Conservation (phyloP, 1,140 invertebrate genomes). For the Drosophila tsacasi region DNA sequence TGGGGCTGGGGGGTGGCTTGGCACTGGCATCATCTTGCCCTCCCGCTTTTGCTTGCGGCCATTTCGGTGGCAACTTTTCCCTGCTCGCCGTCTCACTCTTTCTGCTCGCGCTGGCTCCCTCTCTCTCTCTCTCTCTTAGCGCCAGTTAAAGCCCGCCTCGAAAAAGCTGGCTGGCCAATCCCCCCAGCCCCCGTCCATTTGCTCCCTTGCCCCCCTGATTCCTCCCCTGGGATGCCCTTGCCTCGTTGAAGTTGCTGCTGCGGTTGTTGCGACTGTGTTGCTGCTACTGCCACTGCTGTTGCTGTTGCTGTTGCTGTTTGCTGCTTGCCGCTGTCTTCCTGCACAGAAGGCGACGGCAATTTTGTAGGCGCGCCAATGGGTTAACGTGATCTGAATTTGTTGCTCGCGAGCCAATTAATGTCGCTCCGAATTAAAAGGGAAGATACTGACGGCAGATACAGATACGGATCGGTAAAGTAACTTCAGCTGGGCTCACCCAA, state of each 20-base stretch:
- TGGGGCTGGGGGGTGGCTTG: slow-evolving; percentile 1
- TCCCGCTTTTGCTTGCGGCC: slow-evolving; percentile 63
- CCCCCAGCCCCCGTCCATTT: slow-evolving; percentile 3
- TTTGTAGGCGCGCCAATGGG: slow-evolving; percentile 70
- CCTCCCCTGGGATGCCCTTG: slow-evolving; percentile 8
- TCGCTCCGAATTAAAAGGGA: slow-evolving; percentile 43
- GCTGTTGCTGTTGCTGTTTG: slow-evolving; percentile 14
- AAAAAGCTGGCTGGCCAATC: slow-evolving; percentile 51
- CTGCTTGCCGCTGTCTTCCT: slow-evolving; percentile 26
- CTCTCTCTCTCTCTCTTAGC: slow-evolving; percentile 42
- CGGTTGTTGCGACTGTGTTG: slow-evolving; percentile 56
- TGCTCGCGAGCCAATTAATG: slow-evolving; percentile 76
- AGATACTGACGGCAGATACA: slow-evolving; percentile 35
- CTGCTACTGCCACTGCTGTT: slow-evolving; percentile 10
- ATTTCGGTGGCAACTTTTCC: slow-evolving; percentile 50
- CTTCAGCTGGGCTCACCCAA: slow-evolving; percentile 30
- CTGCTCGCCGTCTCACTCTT: slow-evolving; percentile 25
- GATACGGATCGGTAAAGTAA: slow-evolving; percentile 40
- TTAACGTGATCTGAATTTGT: slow-evolving; percentile 84
- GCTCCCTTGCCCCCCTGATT: neutral
- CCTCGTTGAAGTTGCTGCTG: slow-evolving; percentile 41
- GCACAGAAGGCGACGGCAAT: slow-evolving; percentile 74
- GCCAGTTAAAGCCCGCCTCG: slow-evolving; percentile 69
- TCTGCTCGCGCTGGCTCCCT: neutral
- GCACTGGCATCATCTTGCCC: slow-evolving; percentile 61